Evolutionary conservation across 2,888 invertebrate genomes (phyloP).

Genomic region (Troides oblongomaculatus): DNA sequence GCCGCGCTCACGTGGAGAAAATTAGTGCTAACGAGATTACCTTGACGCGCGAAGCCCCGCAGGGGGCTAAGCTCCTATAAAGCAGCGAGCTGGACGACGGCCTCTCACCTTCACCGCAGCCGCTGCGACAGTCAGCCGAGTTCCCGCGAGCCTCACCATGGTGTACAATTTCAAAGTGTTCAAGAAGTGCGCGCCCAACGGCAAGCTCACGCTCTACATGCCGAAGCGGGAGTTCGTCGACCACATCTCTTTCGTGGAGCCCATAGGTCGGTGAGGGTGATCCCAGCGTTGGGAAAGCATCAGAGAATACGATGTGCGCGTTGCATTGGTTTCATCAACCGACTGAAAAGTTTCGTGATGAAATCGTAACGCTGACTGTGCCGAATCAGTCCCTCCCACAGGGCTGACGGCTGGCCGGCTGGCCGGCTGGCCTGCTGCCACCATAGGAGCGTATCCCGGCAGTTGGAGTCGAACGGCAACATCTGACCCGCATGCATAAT

Average conservation of each 20-base stretch:
- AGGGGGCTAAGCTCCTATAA: conserved; percentile 63
- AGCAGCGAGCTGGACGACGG: conserved; percentile 32
- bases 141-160: conserved; percentile 78
- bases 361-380: too few species aligned
- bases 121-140: conserved; percentile 4
- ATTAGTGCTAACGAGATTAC: conserved; percentile 61
- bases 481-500: too few species aligned
- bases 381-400: too few species aligned
- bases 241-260: conserved; percentile 91
- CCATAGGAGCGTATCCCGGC: too few species aligned
- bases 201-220: conserved; percentile 91
- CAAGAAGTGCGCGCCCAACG: conserved; percentile 94
- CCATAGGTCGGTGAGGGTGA: conserved; percentile 83
- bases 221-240: conserved; percentile 94
- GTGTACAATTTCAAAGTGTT: conserved; percentile 95
- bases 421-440: too few species aligned
- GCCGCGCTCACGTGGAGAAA: conserved; percentile 43
- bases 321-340: too few species aligned
- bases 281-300: too few species aligned
- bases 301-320: too few species aligned
- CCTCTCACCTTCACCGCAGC: not conserved
- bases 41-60: conserved; percentile 54
- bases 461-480: too few species aligned
- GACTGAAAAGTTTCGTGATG: too few species aligned
- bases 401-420: too few species aligned